Evolutionary conservation across 2,113 vertebrate species (phyloP).

Genomic region (Trochalopteron elliotii): DNA sequence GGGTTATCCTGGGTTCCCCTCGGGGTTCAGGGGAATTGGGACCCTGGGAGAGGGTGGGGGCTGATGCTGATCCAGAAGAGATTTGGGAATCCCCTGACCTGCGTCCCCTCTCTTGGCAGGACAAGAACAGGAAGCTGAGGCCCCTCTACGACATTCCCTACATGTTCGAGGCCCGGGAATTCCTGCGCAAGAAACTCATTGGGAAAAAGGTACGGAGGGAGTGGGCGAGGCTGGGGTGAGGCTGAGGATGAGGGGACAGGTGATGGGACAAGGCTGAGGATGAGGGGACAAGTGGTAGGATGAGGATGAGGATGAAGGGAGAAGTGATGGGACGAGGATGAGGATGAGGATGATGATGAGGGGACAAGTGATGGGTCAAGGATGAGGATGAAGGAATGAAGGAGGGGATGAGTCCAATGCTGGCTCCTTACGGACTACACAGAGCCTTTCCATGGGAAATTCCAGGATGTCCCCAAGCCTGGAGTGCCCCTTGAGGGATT

Average conservation of each 20-base stretch:
- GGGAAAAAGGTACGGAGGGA: slow-evolving; percentile 88
- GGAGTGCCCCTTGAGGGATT: not conserved
- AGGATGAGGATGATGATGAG: no score
- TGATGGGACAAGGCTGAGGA: not conserved
- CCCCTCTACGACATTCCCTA: slow-evolving; percentile 98
- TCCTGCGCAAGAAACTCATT: slow-evolving; percentile 97
- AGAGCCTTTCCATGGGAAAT: accelerated
- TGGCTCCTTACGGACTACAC: accelerated
- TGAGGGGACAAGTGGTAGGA: not conserved
- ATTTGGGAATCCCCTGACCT: not conserved
- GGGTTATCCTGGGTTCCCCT: not conserved
- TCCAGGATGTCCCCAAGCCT: accelerated
- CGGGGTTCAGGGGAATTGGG: accelerated
- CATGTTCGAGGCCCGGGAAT: slow-evolving; percentile 98
- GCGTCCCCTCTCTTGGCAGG: slow-evolving; percentile 52
- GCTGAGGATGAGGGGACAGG: not conserved
- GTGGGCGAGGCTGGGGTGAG: accelerated
- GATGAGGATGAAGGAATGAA: no score
- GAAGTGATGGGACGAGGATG: not conserved
- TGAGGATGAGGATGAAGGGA: not conserved
- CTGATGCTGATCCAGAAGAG: accelerated
- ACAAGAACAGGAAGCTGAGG: slow-evolving; percentile 97
- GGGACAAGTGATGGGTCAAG: not conserved
- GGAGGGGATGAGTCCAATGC: not conserved
- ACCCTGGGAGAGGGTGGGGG: not conserved